Base-by-base conservation (phyloP, 2,797 vertebrate genomes). In the Scleropages formosus region DNA sequence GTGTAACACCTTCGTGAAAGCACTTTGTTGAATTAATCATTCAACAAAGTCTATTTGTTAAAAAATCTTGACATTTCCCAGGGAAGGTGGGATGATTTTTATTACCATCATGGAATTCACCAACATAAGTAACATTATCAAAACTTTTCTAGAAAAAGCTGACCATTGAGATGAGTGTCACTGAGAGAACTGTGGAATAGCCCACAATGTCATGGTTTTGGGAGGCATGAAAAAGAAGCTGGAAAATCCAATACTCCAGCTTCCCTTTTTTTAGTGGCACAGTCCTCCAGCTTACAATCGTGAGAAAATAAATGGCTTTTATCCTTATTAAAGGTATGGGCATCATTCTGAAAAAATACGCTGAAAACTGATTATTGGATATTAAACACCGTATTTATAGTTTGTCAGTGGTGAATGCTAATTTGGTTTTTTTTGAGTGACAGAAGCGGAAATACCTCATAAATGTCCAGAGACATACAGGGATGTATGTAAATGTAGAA, bases 161-260 rank as follows among this genome's bases (percentile, higher is more conserved):
- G n/a, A 49, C 6, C 67, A 24, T 4, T 4, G 10, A 12, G 16
- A 8, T 39, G 2, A 2, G 31, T 31, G 39, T 39, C 39, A 6
- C 2, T 39, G 2, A 2, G 31, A 31, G 31, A 6, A 6, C 2
- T 39, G 31, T 39, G 31, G 39, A 39, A 39, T 39, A 39, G 31
- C 31, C 6, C 2, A 39, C 39, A 39, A 39, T 39, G 31, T 39
- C 31, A 39, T 6, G 31, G 31, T 22, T 8, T 18, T 69, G 47
- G n/a, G 24, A 13, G 16, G 27, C 56, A 66, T 27, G 62, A 31
- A 60, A 72, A 70, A 46, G 56, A 72, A 16, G 27, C 16, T 72
- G 70, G 70, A 72, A 60, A 59, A 27, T 59, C 56, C 56, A 44
- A 18, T 56, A 13, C n/a, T 22, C 53, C 13, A 16, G 63, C 63